phyloP scores from a whole-genome alignment of 1,140 invertebrate species.

The Habropoda laboriosa region DNA sequence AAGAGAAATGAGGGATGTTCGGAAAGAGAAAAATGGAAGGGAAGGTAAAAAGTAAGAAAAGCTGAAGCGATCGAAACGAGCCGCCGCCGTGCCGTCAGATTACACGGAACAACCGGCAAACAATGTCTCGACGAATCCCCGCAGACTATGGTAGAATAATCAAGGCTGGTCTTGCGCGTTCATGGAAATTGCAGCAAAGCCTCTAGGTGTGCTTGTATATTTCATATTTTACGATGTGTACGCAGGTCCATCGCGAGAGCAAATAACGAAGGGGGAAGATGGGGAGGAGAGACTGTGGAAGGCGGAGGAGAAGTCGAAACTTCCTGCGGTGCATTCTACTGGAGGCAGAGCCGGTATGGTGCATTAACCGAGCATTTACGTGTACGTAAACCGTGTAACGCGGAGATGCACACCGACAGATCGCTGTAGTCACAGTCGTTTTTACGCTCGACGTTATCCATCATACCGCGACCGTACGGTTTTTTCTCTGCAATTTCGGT shows the following conservation, averaged over 20 bases:
- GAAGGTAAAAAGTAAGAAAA: no score
- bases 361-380: conserved; percentile 57
- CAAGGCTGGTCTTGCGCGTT: conserved; percentile 37
- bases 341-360: conserved; percentile 21
- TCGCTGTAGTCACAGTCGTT: conserved; percentile 29
- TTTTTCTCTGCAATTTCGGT: background rate
- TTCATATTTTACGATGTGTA: conserved; percentile 71
- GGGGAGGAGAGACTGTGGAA: background rate
- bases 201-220: conserved; percentile 42
- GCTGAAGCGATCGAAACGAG: background rate
- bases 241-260: conserved; percentile 48
- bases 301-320: conserved; percentile 7
- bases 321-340: conserved; percentile 39
- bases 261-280: conserved; percentile 50
- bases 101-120: background rate
- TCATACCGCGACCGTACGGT: background rate
- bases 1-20: background rate
- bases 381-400: conserved; percentile 43
- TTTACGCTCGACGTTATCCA: conserved; percentile 40
- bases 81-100: background rate
- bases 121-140: conserved; percentile 17
- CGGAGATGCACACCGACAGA: conserved; percentile 22
- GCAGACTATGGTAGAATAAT: conserved; percentile 35
- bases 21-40: background rate
- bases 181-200: conserved; percentile 57